Evolutionary conservation across 2,888 invertebrate species (phyloP).

Genomic region (Metalampra italica): DNA sequence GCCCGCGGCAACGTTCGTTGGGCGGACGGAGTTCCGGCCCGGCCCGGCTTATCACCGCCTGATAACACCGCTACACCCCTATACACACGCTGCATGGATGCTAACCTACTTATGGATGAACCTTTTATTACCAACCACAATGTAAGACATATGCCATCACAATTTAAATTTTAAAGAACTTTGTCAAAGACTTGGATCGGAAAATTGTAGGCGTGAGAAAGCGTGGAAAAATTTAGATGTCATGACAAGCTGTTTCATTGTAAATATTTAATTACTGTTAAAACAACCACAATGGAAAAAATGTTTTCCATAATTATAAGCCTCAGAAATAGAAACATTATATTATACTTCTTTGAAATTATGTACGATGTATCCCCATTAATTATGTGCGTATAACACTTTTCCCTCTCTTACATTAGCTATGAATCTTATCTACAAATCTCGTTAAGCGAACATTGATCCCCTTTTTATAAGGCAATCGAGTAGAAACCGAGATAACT

Average conservation of each 20-base stretch:
- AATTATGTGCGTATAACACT: too few relatives aligned
- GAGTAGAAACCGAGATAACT: conserved; percentile 63
- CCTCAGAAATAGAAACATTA: too few relatives aligned
- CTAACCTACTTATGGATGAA: conserved; percentile 40
- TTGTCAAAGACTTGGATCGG: not conserved
- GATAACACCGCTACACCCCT: conserved; percentile 50
- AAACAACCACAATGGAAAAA: too few relatives aligned
- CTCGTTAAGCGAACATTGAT: conserved; percentile 54
- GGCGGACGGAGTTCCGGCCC: conserved; percentile 49
- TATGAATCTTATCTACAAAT: conserved; percentile 35
- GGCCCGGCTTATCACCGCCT: conserved; percentile 50
- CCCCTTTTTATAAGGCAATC: conserved; percentile 67
- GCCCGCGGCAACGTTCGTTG: conserved; percentile 39
- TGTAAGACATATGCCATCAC: conserved; percentile 1
- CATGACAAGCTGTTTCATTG: too few relatives aligned
- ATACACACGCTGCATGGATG: conserved; percentile 22
- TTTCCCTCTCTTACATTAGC: not conserved
- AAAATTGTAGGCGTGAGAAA: not conserved
- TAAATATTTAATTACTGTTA: too few relatives aligned
- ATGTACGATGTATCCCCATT: too few relatives aligned
- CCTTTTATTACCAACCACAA: conserved; percentile 21
- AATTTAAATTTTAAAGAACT: not conserved
- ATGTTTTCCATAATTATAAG: too few relatives aligned
- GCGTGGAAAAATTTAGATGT: too few relatives aligned
- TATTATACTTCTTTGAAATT: too few relatives aligned